phyloP scores from a whole-genome alignment of 2,797 vertebrate species.

The Atherinosoma microstoma region DNA sequence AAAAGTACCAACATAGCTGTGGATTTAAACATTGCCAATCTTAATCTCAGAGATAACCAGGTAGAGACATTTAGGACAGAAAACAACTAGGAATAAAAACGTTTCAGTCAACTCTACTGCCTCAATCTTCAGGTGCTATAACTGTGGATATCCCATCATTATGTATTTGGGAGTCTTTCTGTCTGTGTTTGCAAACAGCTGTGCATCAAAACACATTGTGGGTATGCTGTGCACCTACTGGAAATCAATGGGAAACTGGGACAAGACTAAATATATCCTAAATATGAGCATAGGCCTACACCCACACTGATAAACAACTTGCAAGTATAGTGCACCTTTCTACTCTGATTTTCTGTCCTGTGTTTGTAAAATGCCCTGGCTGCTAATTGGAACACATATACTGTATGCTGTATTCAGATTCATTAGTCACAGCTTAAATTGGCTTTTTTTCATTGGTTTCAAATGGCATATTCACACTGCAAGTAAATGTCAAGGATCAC shows the following conservation, averaged over 20 bases:
- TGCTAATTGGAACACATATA: not conserved
- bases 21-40: too few relatives aligned
- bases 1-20: too few relatives aligned
- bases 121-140: not conserved
- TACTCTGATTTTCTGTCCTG: constrained; percentile 3
- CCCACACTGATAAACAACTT: constrained; percentile 4
- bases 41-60: too few relatives aligned
- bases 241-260: not conserved
- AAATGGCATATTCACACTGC: constrained; percentile 4
- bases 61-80: too few relatives aligned
- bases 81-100: too few relatives aligned
- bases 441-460: not conserved
- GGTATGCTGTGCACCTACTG: not conserved
- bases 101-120: too few relatives aligned
- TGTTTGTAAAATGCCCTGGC: not conserved
- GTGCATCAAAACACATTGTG: not conserved
- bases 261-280: not conserved
- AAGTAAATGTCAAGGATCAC: constrained; percentile 1
- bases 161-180: constrained; percentile 4
- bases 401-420: not conserved
- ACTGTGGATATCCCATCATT: not conserved
- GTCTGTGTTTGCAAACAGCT: not conserved
- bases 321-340: not conserved
- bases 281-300: not conserved
- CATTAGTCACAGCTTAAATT: not conserved